Conservation (phyloP, 2,888 invertebrate species). For the Gibbula magus region DNA sequence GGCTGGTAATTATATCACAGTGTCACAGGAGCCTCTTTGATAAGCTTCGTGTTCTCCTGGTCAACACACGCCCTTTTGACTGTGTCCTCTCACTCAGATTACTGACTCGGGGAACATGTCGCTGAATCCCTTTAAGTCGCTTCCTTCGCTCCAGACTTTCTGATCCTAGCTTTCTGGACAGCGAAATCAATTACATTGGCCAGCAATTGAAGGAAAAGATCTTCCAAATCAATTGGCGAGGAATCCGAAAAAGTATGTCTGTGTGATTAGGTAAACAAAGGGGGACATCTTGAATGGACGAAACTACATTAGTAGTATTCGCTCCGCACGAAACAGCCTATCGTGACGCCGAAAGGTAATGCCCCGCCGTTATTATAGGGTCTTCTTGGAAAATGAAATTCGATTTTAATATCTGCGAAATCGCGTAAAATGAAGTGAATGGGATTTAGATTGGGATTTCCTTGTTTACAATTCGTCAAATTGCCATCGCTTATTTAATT, state of each 20-base stretch:
- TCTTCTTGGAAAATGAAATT: constrained; percentile 51
- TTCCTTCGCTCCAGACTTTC: neutral
- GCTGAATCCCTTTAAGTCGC: neutral
- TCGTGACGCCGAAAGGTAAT: constrained; percentile 30
- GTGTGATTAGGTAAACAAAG: constrained; percentile 29
- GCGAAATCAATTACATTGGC: constrained; percentile 23
- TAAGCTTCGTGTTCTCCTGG: neutral
- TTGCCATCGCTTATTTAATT: constrained; percentile 48
- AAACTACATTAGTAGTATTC: constrained; percentile 32
- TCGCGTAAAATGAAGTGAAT: constrained; percentile 51
- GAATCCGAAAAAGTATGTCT: constrained; percentile 25
- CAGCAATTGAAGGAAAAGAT: constrained; percentile 22
- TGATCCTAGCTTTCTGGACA: neutral
- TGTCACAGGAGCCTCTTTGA: neutral
- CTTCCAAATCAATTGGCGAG: constrained; percentile 14
- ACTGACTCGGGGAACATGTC: neutral
- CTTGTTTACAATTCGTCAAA: constrained; percentile 51
- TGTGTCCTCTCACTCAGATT: neutral
- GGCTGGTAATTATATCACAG: neutral
- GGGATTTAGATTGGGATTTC: constrained; percentile 50
- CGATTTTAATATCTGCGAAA: constrained; percentile 48
- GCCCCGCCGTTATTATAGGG: constrained; percentile 38
- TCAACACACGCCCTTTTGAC: neutral
- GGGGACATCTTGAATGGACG: constrained; percentile 12
- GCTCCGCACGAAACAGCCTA: constrained; percentile 31